A percentile compares a stretch with the other conserved stretches of the same genome.
phyloP scores from a whole-genome alignment of 2,797 vertebrate species.

The Vultur gryphus region DNA sequence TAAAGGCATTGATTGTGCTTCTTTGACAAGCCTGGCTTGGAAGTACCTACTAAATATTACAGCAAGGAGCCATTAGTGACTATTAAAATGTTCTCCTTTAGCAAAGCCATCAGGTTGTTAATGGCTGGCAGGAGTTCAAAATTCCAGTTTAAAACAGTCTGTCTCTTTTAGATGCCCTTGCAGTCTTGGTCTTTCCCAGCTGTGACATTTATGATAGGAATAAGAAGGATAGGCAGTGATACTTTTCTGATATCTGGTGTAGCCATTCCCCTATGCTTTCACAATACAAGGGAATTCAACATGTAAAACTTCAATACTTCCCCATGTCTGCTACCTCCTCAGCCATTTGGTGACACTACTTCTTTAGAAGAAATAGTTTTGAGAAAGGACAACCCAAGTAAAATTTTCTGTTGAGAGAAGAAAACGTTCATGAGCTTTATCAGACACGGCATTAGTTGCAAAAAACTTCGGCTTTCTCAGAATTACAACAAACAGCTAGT shows the following conservation, averaged over 20 bases:
- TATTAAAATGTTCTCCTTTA: background rate
- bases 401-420: background rate
- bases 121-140: background rate
- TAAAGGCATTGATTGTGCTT: background rate
- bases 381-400: background rate
- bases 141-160: background rate
- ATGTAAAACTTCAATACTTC: background rate
- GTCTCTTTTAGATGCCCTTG: background rate
- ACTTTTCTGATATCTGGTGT: background rate
- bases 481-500: background rate
- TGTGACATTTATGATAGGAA: background rate
- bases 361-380: background rate
- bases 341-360: background rate
- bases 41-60: conserved; percentile 31
- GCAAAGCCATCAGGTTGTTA: conserved; percentile 13
- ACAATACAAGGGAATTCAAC: background rate
- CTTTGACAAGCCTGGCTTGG: background rate
- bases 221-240: background rate
- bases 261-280: background rate
- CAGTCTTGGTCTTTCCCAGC: background rate
- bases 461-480: background rate
- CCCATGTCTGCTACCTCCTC: background rate
- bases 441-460: background rate
- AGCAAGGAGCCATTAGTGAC: background rate
- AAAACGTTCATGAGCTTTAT: background rate